These are phyloP conservation scores for Chymomyza fuscimana DNA, from an alignment of 2,888 invertebrate species.

Conservation along the genomic window DNA sequence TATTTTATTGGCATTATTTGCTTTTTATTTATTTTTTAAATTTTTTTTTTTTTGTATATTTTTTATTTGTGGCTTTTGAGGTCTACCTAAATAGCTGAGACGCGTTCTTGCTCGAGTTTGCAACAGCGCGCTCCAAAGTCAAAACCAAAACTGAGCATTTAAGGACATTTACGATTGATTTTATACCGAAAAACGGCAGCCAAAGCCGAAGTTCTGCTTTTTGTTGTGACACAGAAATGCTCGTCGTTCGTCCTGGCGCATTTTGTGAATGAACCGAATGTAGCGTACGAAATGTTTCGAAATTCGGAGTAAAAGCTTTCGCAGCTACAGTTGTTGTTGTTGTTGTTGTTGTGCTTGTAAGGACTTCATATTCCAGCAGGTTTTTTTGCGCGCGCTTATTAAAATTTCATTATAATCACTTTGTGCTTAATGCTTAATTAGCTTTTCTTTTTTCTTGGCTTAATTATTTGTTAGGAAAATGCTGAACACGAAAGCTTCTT, in stretches of 20 bases:
- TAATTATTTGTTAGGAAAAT: conserved; percentile 15
- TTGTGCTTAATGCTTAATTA: conserved; percentile 33
- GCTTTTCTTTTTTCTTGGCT: conserved; percentile 13
- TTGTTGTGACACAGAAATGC: conserved; percentile 55
- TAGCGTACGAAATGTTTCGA: background rate
- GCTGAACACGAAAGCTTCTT: background rate
- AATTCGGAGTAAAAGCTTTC: conserved; percentile 49
- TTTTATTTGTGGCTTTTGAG: conserved; percentile 26
- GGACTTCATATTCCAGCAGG: conserved; percentile 59
- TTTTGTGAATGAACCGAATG: conserved; percentile 38
- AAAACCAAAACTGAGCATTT: conserved; percentile 72
- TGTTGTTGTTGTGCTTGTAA: background rate
- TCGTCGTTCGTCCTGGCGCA: conserved; percentile 21
- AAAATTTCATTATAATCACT: conserved; percentile 38
- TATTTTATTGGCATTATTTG: conserved; percentile 28
- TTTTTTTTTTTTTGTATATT: conserved; percentile 23
- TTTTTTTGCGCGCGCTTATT: conserved; percentile 55
- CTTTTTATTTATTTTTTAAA: conserved; percentile 23
- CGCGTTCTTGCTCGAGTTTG: conserved; percentile 38
- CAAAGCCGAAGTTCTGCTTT: conserved; percentile 1
- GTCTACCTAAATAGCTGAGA: conserved; percentile 36
- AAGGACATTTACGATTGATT: conserved; percentile 75
- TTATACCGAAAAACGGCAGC: conserved; percentile 62
- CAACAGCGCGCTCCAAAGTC: conserved; percentile 57
- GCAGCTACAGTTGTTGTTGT: background rate